Base-by-base conservation (phyloP, 1,140 invertebrate species). In the Microplitis demolitor region DNA sequence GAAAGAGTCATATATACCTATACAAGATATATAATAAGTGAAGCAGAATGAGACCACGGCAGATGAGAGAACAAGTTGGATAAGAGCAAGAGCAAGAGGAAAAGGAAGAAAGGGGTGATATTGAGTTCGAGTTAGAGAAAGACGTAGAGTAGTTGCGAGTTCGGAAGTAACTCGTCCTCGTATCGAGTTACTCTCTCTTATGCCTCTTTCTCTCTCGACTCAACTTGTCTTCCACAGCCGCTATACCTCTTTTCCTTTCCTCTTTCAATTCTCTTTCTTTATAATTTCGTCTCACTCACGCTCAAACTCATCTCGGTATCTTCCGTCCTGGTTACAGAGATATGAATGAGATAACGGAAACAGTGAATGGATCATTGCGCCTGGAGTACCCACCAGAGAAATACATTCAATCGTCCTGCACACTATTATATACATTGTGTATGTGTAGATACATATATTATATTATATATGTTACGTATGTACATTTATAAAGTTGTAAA, bases 261-360 rank as follows among this genome's bases (percentile, higher is more conserved):
- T 54, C 62, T 64, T 54, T 45, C 39, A 6, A 50, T 9, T 53
- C 24, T 33, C 53, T 58, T 35, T 60, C 63, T 16, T 63, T 66
- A 63, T 6, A 45, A 6, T 64, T 14, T 62, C 60, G 33, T 66
- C 68, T n/a, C 69, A 14, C 62, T 71, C 45, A 34, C 14, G 63
- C 37, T 68, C 50, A 66, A 61, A 63, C 68, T 70, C 53, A 24
- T 58, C 33, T 54, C 50, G 45, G 72, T 69, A 73, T 73, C 72
- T 64, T 71, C 58, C 53, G 66, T 73, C 71, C 71, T 53, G 69
- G 61, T 73, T 54, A 35, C 58, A 66, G 72, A 76, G 75, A 76
- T 76, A 76, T 76, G 75, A 76, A 76, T 76, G 75, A 76, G 75
- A 76, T 76, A 76, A 76, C 75, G 70, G 75, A 73, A 73, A 76